phyloP scores from a whole-genome alignment of 1,140 invertebrate genomes.

The Thaumatotibia leucotreta region DNA sequence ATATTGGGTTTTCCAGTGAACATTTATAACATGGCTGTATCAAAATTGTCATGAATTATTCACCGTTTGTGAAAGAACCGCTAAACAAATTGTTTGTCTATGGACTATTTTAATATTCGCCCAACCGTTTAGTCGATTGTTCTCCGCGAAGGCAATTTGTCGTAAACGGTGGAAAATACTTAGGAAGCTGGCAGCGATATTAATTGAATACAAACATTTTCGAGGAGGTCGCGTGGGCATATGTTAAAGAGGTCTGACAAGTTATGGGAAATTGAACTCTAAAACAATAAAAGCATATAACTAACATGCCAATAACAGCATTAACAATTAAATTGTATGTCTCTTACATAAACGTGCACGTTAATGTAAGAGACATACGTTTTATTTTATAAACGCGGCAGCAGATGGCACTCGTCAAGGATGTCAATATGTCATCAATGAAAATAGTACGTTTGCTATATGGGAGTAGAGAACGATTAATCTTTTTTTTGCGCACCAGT shows the following conservation, averaged over 20 bases:
- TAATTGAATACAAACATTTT: background rate
- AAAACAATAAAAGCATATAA: background rate
- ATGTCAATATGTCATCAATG: conserved; percentile 13
- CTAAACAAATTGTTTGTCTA: background rate
- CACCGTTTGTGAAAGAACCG: background rate
- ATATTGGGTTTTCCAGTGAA: too few species aligned
- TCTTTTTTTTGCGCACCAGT: background rate
- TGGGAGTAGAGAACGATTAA: background rate
- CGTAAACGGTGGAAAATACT: background rate
- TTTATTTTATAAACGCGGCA: background rate
- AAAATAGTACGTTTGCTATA: background rate
- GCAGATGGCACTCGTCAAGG: conserved; percentile 6
- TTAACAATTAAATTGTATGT: too few species aligned
- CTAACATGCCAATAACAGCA: background rate
- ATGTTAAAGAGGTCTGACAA: background rate
- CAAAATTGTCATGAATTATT: conserved; percentile 7
- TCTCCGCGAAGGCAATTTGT: background rate
- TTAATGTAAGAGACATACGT: background rate
- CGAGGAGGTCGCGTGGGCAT: background rate
- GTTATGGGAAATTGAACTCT: background rate
- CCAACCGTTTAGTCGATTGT: conserved; percentile 1
- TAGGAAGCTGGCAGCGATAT: background rate
- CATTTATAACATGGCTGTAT: background rate
- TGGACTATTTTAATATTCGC: background rate
- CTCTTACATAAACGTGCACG: background rate